Evolutionary conservation across 2,888 invertebrate species (phyloP), one percentile per base, ranked within the genome.

Genomic region (Ectobius pallidus): DNA sequence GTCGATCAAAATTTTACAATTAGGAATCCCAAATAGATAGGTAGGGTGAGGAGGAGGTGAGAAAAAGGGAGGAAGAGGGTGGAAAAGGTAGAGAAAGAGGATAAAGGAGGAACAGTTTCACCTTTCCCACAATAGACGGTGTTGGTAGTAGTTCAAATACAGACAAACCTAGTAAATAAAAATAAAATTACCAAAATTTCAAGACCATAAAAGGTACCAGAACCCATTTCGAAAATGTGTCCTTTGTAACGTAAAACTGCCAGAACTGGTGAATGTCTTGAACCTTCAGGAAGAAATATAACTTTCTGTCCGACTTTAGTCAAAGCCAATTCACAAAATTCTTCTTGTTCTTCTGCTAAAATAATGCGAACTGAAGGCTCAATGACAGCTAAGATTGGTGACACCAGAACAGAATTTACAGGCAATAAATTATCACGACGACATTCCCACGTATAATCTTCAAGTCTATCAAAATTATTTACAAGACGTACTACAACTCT

Each of bases 121-220:
- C n/a, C n/a, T n/a, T n/a, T n/a, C n/a, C n/a, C n/a, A n/a, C n/a
- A n/a, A n/a, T n/a, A n/a, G n/a, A n/a, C n/a, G n/a, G n/a, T n/a
- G n/a, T n/a, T n/a, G n/a, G n/a, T n/a, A n/a, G n/a, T n/a, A n/a
- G n/a, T n/a, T n/a, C n/a, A n/a, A n/a, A n/a, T n/a, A n/a, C n/a
- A n/a, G n/a, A n/a, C n/a, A n/a, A 52, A 32, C 25, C 20, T 7
- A 62, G n/a, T 30, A 20, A 72, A 62, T 63, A n/a, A 73, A 70
- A 75, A 74, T 49, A 72, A 75, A 70, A 73, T 72, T 79, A 79
- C 79, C 79, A 78, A 77, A 70, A 78, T 68, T 69, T 78, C 77
- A 73, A 79, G 77, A 76, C 79, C 79, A 77, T 77, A 79, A 76
- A 76, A 79, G 69, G 70, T 71, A 73, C 78, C 78, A 67, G 73